Evolutionary conservation across 2,888 invertebrate species (phyloP), one percentile per base, ranked within the genome.

Genomic region (Rotaria magnacalcarata): DNA sequence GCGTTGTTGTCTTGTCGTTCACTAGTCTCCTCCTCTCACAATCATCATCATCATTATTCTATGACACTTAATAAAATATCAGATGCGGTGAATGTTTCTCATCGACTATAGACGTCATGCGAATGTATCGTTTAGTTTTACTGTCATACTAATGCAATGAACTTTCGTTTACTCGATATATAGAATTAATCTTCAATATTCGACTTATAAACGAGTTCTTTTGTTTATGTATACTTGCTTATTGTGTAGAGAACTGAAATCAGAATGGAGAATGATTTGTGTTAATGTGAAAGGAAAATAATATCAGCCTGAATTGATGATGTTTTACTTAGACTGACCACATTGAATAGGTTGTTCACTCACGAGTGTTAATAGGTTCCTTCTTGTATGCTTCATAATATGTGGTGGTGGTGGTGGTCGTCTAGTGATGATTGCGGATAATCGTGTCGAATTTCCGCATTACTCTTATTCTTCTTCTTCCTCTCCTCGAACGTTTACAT

Each of bases 11-110:
- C 7, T 34, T 27, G 67, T 34, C 67, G 34, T 14, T 34, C 34
- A 34, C 14, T 67, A 67, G 27, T 67, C 67, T 67, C 67, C 67
- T 67, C 67, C 67, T 67, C 67, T 67, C 67, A 67, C 34, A 27
- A 58, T 60, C 58, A 67, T 67, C 34, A 41, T 67, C 24, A 67
- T 60, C n/a, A 67, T 67, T 41, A 34, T 67, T 67, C 67, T 67
- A 67, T 14, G 2, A 34, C 67, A 67, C 16, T 67, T 14, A 67
- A 67, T 34, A 67, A 16, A 34, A 34, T 67, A 34, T 67, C 34
- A 52, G 19, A 67, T 27, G 34, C 34, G 16, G 2, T 19, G 67
- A 67, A 67, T 67, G 67, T 41, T 67, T 67, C 67, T 67, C 67
- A 67, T 67, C 67, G 34, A 16, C 5, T 34, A 14, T 34, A 34